Evolutionary conservation across 1,140 invertebrate genomes (phyloP).

Genomic region (Luehdorfia chinensis): DNA sequence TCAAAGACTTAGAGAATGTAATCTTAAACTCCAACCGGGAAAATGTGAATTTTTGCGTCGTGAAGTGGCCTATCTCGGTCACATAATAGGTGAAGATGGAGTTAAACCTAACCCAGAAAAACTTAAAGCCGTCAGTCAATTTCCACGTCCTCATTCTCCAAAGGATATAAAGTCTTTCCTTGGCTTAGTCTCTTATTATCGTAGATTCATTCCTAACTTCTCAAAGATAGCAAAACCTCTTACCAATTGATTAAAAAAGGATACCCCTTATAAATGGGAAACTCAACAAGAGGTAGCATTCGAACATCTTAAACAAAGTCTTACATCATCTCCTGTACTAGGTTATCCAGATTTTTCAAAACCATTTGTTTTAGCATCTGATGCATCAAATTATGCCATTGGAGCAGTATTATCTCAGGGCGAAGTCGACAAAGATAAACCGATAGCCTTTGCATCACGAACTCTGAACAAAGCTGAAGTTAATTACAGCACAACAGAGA

Average conservation of each 20-base stretch:
- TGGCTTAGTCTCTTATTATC: neutral
- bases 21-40: neutral
- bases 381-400: too few species aligned
- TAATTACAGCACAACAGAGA: neutral
- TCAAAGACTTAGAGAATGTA: neutral
- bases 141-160: neutral
- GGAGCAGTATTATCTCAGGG: too few species aligned
- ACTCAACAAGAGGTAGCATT: neutral
- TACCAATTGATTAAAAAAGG: neutral
- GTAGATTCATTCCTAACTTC: neutral
- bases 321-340: too few species aligned
- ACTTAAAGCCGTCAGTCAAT: neutral
- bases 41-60: neutral
- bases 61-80: neutral
- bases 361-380: too few species aligned
- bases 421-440: too few species aligned
- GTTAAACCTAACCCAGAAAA: conserved; percentile 1
- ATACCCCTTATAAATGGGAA: neutral
- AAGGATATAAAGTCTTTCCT: conserved; percentile 2
- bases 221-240: neutral
- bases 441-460: neutral
- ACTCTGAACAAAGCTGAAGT: too few species aligned
- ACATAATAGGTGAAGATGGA: neutral
- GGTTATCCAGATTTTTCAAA: too few species aligned
- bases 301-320: neutral